Evolutionary conservation across 2,797 vertebrate genomes (phyloP), one percentile per base, ranked within the genome.

Genomic region (Mormyrus proboscirostris): DNA sequence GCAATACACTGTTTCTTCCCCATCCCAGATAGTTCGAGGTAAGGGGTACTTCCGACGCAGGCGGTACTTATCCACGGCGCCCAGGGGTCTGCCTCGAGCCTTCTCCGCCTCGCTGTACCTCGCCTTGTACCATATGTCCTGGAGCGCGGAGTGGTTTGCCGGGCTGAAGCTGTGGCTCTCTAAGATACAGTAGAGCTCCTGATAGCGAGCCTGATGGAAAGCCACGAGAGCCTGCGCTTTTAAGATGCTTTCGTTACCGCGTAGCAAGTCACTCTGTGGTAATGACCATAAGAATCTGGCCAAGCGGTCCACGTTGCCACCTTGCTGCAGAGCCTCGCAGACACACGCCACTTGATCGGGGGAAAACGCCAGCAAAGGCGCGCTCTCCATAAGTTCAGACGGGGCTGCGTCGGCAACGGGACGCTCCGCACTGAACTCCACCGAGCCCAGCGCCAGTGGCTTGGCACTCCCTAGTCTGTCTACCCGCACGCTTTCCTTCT

Each of bases 1-100:
- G 96, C 98, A 99, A 95, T 99, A 99, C 84, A 99, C 98, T 50
- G 98, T 99, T 96, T 99, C 98, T 95, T 99, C 98, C 89, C 98
- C 98, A 97, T 99, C 98, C 98, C 98, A 99, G 94, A 99, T 99
- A 93, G 98, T 99, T 94, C 98, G 96, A 91, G 98, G 98, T 92
- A 99, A 95, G 88, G 98, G 98, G 93, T 97, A 99, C 95, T 99
- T 99, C 95, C 98, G 97, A 93, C 98, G 95, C 91, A 99, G 96
- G 92, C 98, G 95, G 95, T 99, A 99, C 96, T 99, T 99, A 96
- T 99, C 98, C 96, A 99, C 98, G 33, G 98, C 98, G 92, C 98
- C 98, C 95, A 99, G 94, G 89, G 98, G 96, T 95, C 98, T 97
- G 88, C 98, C 98, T 92, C 98, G 97, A 93, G 97, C 97, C 93